A percentile compares a stretch with the other conserved stretches of the same genome.
Evolutionary conservation across 2,113 vertebrate species (phyloP).

Genomic region (Plotosus lineatus): DNA sequence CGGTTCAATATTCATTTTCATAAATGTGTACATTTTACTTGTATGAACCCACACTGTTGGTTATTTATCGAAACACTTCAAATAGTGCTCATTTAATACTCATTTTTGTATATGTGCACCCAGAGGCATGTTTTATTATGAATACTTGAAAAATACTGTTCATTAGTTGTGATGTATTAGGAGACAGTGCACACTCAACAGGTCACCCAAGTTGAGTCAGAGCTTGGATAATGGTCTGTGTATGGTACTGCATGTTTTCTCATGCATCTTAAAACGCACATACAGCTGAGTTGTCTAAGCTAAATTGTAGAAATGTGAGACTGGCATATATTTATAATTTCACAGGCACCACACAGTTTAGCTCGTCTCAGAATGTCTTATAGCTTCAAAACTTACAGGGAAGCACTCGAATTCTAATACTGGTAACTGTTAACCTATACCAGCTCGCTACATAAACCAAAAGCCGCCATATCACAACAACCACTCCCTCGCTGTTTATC

Average conservation of each 20-base stretch:
- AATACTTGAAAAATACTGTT: background rate
- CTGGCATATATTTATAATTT: too few relatives aligned
- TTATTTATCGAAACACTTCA: background rate
- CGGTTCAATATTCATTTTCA: slow-evolving; percentile 4
- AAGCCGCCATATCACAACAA: too few relatives aligned
- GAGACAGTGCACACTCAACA: background rate
- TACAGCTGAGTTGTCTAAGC: background rate
- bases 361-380: too few relatives aligned
- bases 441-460: too few relatives aligned
- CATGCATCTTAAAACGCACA: background rate
- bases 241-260: background rate
- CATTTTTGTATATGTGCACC: background rate
- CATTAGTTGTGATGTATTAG: background rate
- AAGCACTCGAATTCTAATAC: too few relatives aligned
- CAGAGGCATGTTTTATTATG: background rate
- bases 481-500: too few relatives aligned
- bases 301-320: background rate
- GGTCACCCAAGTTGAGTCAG: background rate
- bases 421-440: too few relatives aligned
- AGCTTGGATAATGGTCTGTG: background rate
- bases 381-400: too few relatives aligned
- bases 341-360: too few relatives aligned
- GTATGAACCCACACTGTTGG: background rate
- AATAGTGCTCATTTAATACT: background rate
- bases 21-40: background rate